Percentiles rank a stretch among this genome's conserved stretches.
These are phyloP conservation scores for Invenusta paracnida DNA, from an alignment of 2,888 invertebrate genomes.

Conservation along the genomic window DNA sequence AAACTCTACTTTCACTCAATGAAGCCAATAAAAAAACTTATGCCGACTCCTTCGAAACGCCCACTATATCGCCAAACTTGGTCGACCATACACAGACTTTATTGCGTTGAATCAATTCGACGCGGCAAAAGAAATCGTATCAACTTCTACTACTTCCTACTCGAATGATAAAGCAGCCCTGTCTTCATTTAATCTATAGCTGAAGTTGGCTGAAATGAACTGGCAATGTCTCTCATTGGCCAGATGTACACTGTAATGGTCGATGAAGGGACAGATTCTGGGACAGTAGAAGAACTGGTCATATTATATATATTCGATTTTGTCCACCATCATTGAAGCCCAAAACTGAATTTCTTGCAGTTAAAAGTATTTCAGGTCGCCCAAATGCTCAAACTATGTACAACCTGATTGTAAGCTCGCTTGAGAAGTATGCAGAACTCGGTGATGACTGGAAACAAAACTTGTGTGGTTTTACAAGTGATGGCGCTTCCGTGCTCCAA, in stretches of 20 bases:
- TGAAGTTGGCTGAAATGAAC: not conserved
- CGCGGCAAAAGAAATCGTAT: not conserved
- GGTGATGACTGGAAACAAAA: constrained; percentile 4
- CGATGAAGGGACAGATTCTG: not conserved
- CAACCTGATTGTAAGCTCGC: constrained; percentile 15
- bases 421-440: constrained; percentile 2
- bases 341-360: not conserved
- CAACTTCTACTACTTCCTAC: not conserved
- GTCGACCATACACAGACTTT: constrained; percentile 18
- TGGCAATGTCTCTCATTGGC: not conserved
- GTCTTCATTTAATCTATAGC: constrained; percentile 15
- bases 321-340: constrained; percentile 29
- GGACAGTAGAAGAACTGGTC: not conserved
- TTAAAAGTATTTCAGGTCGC: constrained; percentile 11
- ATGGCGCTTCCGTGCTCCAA: not conserved
- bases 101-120: constrained; percentile 3
- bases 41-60: constrained; percentile 26
- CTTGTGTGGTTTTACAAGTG: not conserved
- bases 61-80: constrained; percentile 19
- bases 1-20: constrained; percentile 16
- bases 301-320: constrained; percentile 20
- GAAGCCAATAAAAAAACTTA: constrained; percentile 13
- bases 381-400: constrained; percentile 8
- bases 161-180: constrained; percentile 12
- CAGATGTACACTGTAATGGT: constrained; percentile 26